Base-by-base conservation (phyloP, 2,888 invertebrate genomes). In the Alcis repandata region DNA sequence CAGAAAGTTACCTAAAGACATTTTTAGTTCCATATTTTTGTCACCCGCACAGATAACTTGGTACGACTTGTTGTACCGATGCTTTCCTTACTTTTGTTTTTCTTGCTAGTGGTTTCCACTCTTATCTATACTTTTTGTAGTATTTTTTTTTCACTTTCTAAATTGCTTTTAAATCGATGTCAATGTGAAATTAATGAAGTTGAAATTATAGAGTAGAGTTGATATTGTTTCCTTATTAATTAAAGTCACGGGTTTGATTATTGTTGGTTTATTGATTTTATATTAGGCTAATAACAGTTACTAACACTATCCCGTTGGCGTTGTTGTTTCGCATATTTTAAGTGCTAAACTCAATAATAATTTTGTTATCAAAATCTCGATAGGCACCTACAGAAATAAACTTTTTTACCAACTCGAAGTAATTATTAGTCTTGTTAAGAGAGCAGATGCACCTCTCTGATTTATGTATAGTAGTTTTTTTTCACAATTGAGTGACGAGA, bases 91-190 rank as follows among this genome's bases (percentile, higher is more conserved):
- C 20, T 0, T 20, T 51, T 51, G 4, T 13, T 7, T 51, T 19
- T 13, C 8, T 41, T 15, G 2, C 9, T 32, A 8, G 27, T 10
- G 13, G 17, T 32, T 40, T 53, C 10, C 10, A 43, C 15, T 40
- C 22, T 40, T 41, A 53, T 53, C 54, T 41, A 10, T n/a, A n/a
- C n/a, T n/a, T n/a, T 40, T 27, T 27, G 27, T 27, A 27, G 0
- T 13, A n/a, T 6, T 8, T 22, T 41, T 22, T 54, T 19, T 43
- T 32, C 9, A 51, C 19, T 20, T 17, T 36, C 13, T 17, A 54
- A 54, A 54, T 54, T 15, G 41, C 36, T 20, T 38, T 43, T 54
- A 41, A n/a, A 19, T 43, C 27, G 32, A 32, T 43, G 15, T 43
- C 27, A 32, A 32, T 43, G 32, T 15, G 11, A 32, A 32, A 43